Evolutionary conservation across 2,888 invertebrate species (phyloP).

Genomic region (Hoplodrina blanda): DNA sequence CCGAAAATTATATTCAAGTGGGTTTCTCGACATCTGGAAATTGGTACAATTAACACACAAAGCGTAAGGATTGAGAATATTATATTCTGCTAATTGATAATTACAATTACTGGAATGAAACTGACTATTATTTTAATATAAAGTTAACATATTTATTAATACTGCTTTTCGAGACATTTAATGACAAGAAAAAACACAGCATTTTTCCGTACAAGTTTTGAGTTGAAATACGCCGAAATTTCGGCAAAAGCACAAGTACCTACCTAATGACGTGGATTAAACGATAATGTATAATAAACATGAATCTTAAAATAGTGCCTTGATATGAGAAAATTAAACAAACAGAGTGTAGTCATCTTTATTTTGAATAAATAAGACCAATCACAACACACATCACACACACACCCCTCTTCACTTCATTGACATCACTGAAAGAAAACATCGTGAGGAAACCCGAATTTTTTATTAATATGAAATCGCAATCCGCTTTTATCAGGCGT

Average conservation of each 20-base stretch:
- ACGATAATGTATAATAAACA: too few species aligned
- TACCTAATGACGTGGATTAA: not conserved
- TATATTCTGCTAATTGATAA: not conserved
- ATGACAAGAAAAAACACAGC: not conserved
- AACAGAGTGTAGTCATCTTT: too few species aligned
- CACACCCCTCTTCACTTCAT: too few species aligned
- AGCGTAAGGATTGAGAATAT: not conserved
- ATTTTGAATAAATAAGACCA: not conserved
- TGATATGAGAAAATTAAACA: too few species aligned
- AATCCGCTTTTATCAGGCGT: too few species aligned
- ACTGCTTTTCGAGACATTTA: not conserved
- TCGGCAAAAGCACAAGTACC: not conserved
- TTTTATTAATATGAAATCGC: too few species aligned
- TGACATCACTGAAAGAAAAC: too few species aligned
- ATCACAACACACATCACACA: too few species aligned
- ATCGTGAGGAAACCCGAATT: too few species aligned
- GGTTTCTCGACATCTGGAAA: not conserved
- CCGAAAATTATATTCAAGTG: slow-evolving; percentile 8
- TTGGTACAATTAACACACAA: not conserved
- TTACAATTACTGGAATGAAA: not conserved
- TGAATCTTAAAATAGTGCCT: too few species aligned
- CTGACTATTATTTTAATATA: not conserved
- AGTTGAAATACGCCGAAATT: not conserved
- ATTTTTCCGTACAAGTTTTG: not conserved
- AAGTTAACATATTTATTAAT: not conserved